phyloP scores from a whole-genome alignment of 2,113 vertebrate genomes.

The Charina bottae region DNA sequence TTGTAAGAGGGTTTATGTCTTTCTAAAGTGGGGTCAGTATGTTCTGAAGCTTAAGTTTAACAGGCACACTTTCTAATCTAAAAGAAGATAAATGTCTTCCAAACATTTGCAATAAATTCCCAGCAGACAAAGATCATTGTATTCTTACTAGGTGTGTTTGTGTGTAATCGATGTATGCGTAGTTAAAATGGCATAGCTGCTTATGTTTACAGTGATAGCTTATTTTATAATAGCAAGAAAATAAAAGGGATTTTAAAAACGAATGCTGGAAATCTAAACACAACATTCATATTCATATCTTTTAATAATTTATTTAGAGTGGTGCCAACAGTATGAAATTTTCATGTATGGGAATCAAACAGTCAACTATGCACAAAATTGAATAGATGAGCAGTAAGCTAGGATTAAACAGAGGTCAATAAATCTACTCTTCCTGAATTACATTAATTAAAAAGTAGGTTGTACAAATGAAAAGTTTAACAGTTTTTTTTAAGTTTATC shows the following conservation, averaged over 20 bases:
- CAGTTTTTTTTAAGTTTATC: constrained; percentile 18
- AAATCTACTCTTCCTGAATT: constrained; percentile 43
- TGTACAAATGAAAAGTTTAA: constrained; percentile 29
- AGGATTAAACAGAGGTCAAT: constrained; percentile 54
- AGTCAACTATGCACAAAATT: constrained; percentile 62
- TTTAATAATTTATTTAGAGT: constrained; percentile 79
- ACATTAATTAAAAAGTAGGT: constrained; percentile 45
- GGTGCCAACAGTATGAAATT: constrained; percentile 79
- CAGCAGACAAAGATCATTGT: constrained; percentile 48
- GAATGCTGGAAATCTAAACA: constrained; percentile 66
- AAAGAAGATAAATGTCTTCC: constrained; percentile 42
- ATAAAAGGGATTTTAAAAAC: constrained; percentile 61
- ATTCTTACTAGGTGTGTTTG: constrained; percentile 45
- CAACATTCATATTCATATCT: constrained; percentile 68
- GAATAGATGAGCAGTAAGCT: constrained; percentile 71
- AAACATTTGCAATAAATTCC: constrained; percentile 44
- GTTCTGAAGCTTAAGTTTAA: constrained; percentile 43
- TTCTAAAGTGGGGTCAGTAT: constrained; percentile 51
- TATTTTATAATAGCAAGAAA: constrained; percentile 58
- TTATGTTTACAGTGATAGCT: constrained; percentile 40
- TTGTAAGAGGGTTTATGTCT: constrained; percentile 53
- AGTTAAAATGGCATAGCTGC: constrained; percentile 47
- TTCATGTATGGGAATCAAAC: constrained; percentile 74
- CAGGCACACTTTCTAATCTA: constrained; percentile 18
- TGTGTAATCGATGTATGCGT: background rate